Conservation (phyloP, 2,113 vertebrate species). For the Scartelaos histophorus region DNA sequence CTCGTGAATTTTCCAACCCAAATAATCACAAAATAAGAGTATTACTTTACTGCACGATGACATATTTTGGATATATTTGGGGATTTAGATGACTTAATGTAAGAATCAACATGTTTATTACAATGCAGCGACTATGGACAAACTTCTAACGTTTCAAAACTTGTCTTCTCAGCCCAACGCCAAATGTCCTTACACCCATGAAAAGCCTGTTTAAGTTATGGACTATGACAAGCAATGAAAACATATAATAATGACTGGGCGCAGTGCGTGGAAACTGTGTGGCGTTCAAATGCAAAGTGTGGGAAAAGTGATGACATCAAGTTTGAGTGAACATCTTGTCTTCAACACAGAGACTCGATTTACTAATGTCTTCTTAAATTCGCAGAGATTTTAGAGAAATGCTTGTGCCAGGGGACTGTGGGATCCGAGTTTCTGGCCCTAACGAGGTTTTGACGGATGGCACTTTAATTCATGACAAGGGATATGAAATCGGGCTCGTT, state of each 20-base stretch:
- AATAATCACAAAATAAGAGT: background rate
- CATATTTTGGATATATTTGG: background rate
- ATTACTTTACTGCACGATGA: background rate
- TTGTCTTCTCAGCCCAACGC: conserved; percentile 1
- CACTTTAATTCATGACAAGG: conserved; percentile 15
- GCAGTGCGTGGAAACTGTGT: conserved; percentile 16
- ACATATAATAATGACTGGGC: conserved; percentile 12
- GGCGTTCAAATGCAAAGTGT: conserved; percentile 18
- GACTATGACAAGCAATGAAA: conserved; percentile 29
- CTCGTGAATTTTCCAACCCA: background rate
- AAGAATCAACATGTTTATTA: background rate
- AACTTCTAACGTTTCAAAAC: background rate
- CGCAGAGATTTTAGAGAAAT: conserved; percentile 22
- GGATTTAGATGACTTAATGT: background rate
- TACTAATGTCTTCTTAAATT: background rate
- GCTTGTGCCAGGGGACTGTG: conserved; percentile 17
- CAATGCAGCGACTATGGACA: background rate
- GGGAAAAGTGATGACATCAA: conserved; percentile 17
- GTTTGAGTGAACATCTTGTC: background rate
- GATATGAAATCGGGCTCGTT: conserved; percentile 6
- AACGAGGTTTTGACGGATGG: conserved; percentile 50
- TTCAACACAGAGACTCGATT: background rate
- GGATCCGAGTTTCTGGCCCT: conserved; percentile 35
- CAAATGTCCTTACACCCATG: background rate
- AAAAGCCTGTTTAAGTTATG: background rate